Evolutionary conservation across 2,888 invertebrate genomes (phyloP), one percentile per base, ranked within the genome.

Genomic region (Cheilosia vernalis): DNA sequence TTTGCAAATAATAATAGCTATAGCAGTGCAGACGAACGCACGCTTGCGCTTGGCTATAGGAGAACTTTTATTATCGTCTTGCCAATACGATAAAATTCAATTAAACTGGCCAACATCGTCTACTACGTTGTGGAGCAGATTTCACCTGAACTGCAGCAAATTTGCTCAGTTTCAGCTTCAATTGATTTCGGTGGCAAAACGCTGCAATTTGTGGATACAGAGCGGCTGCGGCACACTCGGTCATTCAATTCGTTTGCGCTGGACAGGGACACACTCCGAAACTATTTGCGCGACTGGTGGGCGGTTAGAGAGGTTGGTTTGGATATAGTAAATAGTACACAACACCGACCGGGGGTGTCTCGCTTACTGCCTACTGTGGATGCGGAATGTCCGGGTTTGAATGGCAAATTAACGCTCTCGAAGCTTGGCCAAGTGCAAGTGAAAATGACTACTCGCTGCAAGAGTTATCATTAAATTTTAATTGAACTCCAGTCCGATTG

Each of bases 71-170:
- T 64, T 74, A 84, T 64, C 73, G 64, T 74, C 61, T 67, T 58
- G 60, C 67, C 79, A 69, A 74, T 84, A 81, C 56, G 64, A 85
- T 85, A 85, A 85, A 85, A 85, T 85, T 85, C 85, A 85, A 85
- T 81, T 85, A 85, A 76, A 85, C 72, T 81, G 76, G 67, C 76
- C 85, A 76, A 76, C 56, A 80, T 51, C 64, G 7, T 30, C 30
- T 64, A 47, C 66, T 66, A 69, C 10, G 55, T 64, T 61, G n/a
- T 19, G 24, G 63, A 56, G 58, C 81, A 44, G 70, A 78, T 67
- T 61, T 61, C 60, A 66, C 55, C 47, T 49, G 42, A 72, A 37
- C 37, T 13, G n/a, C 49, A 63, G 24, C 55, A 69, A 69, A 76
- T 80, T 81, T 61, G 66, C 85, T 85, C 49, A 51, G 76, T 33